A percentile compares a stretch with the other conserved stretches of the same genome.
These are phyloP conservation scores for Pedetes capensis DNA, from an alignment of 2,113 vertebrate species.

Conservation along the genomic window DNA sequence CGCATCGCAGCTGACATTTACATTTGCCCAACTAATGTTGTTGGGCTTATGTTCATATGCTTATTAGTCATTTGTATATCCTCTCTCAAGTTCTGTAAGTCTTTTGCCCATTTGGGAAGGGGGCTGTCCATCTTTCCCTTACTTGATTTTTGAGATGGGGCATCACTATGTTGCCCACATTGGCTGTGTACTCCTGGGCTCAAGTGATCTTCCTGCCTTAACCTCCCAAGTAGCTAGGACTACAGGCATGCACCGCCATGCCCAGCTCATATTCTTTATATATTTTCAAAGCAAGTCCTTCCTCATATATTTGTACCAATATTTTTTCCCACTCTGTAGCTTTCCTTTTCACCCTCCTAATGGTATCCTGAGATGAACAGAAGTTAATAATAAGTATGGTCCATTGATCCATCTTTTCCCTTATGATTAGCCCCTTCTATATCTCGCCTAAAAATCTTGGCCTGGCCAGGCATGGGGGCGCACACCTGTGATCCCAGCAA, in stretches of 20 bases:
- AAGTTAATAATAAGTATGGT: not conserved
- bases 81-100: not conserved
- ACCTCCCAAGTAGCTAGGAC: not conserved
- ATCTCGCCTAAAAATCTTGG: not conserved
- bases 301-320: not conserved
- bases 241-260: not conserved
- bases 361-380: not conserved
- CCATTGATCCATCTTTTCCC: not conserved
- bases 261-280: not conserved
- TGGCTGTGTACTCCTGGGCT: not conserved
- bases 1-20: not conserved
- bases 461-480: too few relatives aligned
- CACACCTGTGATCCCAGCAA: too few relatives aligned
- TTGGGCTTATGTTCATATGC: fast-evolving
- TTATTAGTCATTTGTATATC: not conserved
- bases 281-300: not conserved
- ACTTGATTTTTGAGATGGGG: not conserved
- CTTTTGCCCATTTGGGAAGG: not conserved
- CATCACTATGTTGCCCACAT: not conserved
- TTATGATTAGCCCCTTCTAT: not conserved
- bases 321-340: not conserved
- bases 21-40: not conserved
- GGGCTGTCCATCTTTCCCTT: not conserved
- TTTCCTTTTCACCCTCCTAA: not conserved
- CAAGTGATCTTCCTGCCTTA: not conserved